phyloP scores from a whole-genome alignment of 92 coral and sea anemone species.

The Porites cylindrica region DNA sequence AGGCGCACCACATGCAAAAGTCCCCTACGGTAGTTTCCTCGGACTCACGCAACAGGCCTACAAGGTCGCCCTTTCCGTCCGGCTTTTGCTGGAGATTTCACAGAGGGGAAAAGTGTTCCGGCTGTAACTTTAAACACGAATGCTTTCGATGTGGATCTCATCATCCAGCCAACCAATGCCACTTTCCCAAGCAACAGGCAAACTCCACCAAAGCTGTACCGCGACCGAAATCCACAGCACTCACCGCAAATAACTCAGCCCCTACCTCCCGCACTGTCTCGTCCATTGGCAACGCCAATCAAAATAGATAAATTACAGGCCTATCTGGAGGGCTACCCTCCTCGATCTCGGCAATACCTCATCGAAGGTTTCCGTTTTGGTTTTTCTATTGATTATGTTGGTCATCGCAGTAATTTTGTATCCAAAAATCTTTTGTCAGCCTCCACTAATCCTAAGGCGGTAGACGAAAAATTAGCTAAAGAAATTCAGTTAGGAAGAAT shows the following conservation, averaged over 20 bases:
- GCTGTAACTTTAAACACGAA: neutral
- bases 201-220: neutral
- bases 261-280: neutral
- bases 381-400: neutral
- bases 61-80: neutral
- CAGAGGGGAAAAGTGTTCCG: neutral
- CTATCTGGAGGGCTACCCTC: neutral
- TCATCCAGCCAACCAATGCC: neutral
- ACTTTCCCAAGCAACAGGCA: neutral
- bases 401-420: neutral
- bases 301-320: conserved; percentile 1
- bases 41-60: too few relatives aligned
- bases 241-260: neutral
- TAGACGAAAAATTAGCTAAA: too few relatives aligned
- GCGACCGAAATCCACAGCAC: neutral
- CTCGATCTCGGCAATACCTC: neutral
- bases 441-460: too few relatives aligned
- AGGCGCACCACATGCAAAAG: too few relatives aligned
- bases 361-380: neutral
- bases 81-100: conserved; percentile 9
- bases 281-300: conserved; percentile 7
- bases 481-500: too few relatives aligned
- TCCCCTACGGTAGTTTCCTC: too few relatives aligned
- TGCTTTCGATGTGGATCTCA: neutral
- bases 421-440: neutral